Percentiles rank a stretch among this genome's conserved stretches.
These are phyloP conservation scores for Somateria mollissima DNA, from an alignment of 2,797 vertebrate species.

Conservation along the genomic window DNA sequence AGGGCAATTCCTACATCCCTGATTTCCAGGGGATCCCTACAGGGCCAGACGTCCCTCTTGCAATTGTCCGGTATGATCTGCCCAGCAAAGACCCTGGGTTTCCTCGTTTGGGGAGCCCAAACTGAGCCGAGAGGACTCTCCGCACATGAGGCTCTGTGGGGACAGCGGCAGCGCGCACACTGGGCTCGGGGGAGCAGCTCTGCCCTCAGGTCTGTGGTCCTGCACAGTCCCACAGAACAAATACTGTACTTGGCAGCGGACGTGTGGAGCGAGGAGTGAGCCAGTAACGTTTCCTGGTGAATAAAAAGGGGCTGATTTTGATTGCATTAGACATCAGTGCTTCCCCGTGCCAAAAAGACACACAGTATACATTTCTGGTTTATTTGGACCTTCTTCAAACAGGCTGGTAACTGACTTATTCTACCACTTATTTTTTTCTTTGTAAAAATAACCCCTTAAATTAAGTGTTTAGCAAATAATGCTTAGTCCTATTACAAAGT, in stretches of 20 bases:
- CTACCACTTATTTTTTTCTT: constrained; percentile 27
- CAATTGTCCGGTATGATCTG: fast-evolving
- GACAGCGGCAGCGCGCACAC: background rate
- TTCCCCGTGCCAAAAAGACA: constrained; percentile 12
- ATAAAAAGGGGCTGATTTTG: constrained; percentile 43
- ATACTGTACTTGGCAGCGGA: constrained; percentile 19
- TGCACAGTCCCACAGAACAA: background rate
- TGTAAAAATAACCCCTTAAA: constrained; percentile 50
- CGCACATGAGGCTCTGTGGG: background rate
- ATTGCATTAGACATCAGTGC: constrained; percentile 41
- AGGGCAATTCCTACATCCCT: background rate
- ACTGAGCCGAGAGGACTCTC: background rate
- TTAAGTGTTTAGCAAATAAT: constrained; percentile 53
- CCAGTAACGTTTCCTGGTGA: constrained; percentile 34
- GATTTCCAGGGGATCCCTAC: background rate
- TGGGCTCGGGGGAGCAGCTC: background rate
- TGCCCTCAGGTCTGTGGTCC: constrained; percentile 11
- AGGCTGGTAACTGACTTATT: constrained; percentile 46
- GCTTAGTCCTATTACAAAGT: constrained; percentile 39
- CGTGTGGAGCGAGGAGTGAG: background rate
- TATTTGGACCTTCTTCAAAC: constrained; percentile 54
- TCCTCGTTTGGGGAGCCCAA: background rate
- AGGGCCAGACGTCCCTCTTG: background rate
- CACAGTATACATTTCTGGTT: constrained; percentile 26
- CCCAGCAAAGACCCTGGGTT: background rate